A percentile compares a stretch with the other conserved stretches of the same genome.
Evolutionary conservation across 2,797 vertebrate species (phyloP).

Genomic region (Chromis chromis): DNA sequence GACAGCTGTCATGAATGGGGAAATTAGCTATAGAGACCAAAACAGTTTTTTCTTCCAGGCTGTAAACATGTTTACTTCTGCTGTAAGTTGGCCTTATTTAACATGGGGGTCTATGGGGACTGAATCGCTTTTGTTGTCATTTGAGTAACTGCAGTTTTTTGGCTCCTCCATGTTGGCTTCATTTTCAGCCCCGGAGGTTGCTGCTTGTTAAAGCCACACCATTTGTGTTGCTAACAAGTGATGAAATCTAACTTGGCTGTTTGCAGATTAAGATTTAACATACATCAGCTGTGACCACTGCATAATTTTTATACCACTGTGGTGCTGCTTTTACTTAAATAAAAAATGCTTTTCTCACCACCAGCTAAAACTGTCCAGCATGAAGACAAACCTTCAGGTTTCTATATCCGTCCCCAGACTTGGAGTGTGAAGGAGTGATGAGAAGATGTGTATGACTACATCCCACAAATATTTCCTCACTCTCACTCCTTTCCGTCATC

Average conservation of each 20-base stretch:
- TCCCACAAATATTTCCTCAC: conserved; percentile 65
- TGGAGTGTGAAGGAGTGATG: conserved; percentile 45
- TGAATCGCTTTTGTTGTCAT: no score
- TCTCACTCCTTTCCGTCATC: conserved; percentile 56
- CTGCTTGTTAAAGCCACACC: not conserved
- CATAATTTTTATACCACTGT: not conserved
- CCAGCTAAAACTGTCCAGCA: conserved; percentile 23
- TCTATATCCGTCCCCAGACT: conserved; percentile 36
- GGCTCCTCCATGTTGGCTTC: no score
- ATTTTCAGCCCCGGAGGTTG: no score
- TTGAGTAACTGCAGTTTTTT: no score
- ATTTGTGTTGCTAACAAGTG: not conserved
- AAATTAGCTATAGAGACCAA: no score
- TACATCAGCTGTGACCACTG: not conserved
- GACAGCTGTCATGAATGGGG: no score
- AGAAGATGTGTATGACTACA: conserved; percentile 61
- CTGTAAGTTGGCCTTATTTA: no score
- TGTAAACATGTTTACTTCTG: no score
- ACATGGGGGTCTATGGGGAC: no score
- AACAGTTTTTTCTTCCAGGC: no score
- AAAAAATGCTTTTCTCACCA: not conserved
- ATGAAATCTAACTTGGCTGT: not conserved
- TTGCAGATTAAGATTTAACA: not conserved
- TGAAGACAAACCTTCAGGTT: conserved; percentile 29
- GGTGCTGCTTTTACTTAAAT: not conserved